Evolutionary conservation across 37 sponge, comb jelly and placozoan genomes (phyloP).

Genomic region (Hexactinellida sp.): DNA sequence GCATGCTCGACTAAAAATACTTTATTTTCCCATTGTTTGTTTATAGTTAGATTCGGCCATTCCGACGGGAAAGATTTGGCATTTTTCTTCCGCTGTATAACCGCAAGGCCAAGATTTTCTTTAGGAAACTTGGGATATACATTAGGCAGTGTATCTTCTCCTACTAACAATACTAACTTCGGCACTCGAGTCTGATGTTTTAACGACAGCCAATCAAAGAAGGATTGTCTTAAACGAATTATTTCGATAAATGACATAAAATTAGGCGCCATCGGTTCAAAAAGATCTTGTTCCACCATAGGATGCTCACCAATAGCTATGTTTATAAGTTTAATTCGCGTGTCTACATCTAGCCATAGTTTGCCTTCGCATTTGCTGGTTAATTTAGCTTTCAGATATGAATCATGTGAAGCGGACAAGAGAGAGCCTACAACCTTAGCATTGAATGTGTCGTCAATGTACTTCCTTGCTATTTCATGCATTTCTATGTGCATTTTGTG

Average conservation of each 20-base stretch:
- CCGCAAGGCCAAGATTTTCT: background rate
- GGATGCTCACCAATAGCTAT: background rate
- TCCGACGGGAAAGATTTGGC: background rate
- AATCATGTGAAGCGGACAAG: background rate
- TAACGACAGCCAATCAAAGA: background rate
- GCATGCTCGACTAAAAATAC: background rate
- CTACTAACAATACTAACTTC: background rate
- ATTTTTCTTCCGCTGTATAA: background rate
- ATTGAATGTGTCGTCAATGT: background rate
- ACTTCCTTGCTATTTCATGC: background rate
- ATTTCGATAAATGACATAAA: background rate
- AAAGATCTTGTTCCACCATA: background rate
- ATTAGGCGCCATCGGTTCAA: background rate
- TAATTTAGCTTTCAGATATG: background rate
- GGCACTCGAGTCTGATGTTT: background rate
- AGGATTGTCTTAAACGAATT: background rate
- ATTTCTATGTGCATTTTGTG: conserved; percentile 15
- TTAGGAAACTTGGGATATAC: background rate
- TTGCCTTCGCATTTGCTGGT: background rate
- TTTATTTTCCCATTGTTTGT: background rate
- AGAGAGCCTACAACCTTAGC: background rate
- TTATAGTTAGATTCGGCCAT: background rate
- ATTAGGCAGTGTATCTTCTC: background rate
- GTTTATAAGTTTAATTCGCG: background rate
- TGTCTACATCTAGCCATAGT: background rate